phyloP scores from a whole-genome alignment of 1,140 invertebrate genomes.

The Trypoxylus dichotomus region DNA sequence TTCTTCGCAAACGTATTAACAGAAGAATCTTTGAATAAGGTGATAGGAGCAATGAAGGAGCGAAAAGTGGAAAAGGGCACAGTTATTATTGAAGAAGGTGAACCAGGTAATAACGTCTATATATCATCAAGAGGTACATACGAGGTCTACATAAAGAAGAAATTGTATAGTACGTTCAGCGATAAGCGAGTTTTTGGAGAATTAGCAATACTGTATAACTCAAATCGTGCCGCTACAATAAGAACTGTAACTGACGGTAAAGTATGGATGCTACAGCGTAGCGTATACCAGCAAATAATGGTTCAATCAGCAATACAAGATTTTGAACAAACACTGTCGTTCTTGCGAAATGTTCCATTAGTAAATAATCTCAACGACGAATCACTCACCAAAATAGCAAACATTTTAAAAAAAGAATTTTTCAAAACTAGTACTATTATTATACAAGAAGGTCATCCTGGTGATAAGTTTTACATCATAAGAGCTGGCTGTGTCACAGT shows the following conservation, averaged over 20 bases:
- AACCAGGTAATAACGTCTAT: constrained; percentile 71
- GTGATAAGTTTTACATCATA: constrained; percentile 97
- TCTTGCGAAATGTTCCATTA: constrained; percentile 80
- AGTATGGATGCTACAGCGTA: constrained; percentile 84
- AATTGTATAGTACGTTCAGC: constrained; percentile 75
- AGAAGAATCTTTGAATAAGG: constrained; percentile 11
- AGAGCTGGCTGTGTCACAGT: constrained; percentile 85
- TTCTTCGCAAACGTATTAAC: constrained; percentile 27
- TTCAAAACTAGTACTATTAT: constrained; percentile 85
- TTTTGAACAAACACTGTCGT: constrained; percentile 79
- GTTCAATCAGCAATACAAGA: constrained; percentile 78
- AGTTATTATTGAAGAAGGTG: constrained; percentile 37
- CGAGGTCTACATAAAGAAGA: constrained; percentile 81
- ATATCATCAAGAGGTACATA: constrained; percentile 83
- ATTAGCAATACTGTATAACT: constrained; percentile 91
- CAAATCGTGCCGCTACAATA: constrained; percentile 84
- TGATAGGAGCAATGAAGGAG: constrained; percentile 31
- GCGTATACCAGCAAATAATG: constrained; percentile 87
- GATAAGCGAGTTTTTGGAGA: constrained; percentile 91
- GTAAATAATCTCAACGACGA: constrained; percentile 78
- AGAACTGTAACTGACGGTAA: constrained; percentile 77
- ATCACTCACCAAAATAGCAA: constrained; percentile 83
- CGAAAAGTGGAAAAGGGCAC: not conserved
- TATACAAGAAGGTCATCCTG: constrained; percentile 80
- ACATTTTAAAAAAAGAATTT: constrained; percentile 85